Percentiles rank a stretch among this genome's conserved stretches.
Evolutionary conservation across 1,140 invertebrate genomes (phyloP).

Genomic region (Brachionus paranguensis): DNA sequence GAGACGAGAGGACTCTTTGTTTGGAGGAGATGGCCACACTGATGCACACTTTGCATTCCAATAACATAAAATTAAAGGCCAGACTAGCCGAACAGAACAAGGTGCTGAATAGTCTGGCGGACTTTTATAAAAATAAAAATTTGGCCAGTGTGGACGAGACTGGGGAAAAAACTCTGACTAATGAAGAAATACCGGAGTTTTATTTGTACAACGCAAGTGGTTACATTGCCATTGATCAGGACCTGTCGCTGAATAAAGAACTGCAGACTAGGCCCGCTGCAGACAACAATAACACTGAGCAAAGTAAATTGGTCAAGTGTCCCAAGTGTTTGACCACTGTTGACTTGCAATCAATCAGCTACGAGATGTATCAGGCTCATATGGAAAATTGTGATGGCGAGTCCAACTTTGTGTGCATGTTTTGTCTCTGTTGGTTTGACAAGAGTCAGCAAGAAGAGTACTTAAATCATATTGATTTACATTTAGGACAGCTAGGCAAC

Average conservation of each 20-base stretch:
- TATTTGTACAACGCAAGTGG: neutral
- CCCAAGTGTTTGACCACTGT: neutral
- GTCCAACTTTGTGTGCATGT: neutral
- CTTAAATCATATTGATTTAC: slow-evolving; percentile 1
- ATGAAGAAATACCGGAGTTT: neutral
- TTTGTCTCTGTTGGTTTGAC: neutral
- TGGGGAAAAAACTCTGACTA: neutral
- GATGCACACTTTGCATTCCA: neutral
- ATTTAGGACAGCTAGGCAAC: neutral
- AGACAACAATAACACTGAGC: neutral
- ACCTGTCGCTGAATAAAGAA: neutral
- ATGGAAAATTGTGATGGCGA: neutral
- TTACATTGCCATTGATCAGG: slow-evolving; percentile 6
- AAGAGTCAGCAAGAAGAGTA: neutral
- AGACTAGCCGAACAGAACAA: neutral
- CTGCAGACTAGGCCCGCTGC: neutral
- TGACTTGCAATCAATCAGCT: neutral
- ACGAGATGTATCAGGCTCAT: slow-evolving; percentile 1
- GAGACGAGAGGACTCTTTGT: neutral
- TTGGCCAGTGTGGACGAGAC: neutral
- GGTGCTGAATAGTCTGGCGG: neutral
- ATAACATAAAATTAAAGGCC: neutral
- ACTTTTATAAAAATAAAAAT: neutral
- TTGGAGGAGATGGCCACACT: neutral
- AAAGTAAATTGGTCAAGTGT: neutral